Conservation (phyloP, 2,797 vertebrate genomes). For the Cercopithecus mitis region DNA sequence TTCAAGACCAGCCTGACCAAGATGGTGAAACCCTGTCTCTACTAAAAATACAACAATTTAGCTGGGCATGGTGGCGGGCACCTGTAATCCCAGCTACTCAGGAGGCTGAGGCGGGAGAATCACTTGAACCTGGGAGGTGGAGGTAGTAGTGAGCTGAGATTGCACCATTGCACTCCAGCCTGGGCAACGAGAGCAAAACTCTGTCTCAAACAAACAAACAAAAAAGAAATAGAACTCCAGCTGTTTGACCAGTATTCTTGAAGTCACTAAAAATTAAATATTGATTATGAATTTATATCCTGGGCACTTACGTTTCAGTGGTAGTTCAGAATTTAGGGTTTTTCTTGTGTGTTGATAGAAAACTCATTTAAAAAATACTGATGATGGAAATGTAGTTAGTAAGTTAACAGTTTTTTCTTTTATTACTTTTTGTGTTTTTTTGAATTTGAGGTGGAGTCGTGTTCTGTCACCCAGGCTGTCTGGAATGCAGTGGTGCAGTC, state of each 20-base stretch:
- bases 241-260: neutral
- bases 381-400: neutral
- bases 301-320: neutral
- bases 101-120: no score
- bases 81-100: no score
- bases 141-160: neutral
- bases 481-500: no score
- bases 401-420: no score
- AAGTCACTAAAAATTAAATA: neutral
- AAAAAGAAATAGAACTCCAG: neutral
- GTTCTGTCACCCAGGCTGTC: no score
- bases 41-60: no score
- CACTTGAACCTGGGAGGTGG: neutral
- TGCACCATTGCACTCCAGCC: neutral
- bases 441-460: no score
- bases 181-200: neutral
- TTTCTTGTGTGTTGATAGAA: neutral
- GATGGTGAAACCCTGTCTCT: no score
- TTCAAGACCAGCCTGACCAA: no score
- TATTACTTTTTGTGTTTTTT: no score
- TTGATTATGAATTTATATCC: neutral
- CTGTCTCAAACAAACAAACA: neutral
- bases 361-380: neutral
- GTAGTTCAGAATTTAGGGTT: neutral
- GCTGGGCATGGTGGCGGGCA: no score